phyloP scores from a whole-genome alignment of 1,140 invertebrate genomes.

The Conus ventricosus region DNA sequence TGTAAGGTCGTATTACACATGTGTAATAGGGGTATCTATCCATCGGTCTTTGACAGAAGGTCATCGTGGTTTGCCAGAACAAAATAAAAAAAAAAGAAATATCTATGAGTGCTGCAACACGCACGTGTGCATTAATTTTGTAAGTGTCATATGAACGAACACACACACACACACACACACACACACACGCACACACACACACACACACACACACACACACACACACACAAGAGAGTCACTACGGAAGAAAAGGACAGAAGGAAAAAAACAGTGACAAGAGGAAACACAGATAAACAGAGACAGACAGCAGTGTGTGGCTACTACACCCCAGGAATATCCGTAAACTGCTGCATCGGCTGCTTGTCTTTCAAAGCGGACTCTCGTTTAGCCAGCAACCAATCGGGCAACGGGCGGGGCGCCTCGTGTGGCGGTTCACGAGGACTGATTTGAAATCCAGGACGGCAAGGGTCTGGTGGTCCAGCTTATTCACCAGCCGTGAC shows the following conservation, averaged over 20 bases:
- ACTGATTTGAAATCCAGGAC: neutral
- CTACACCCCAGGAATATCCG: neutral
- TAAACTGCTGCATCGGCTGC: neutral
- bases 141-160: neutral
- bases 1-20: too few relatives aligned
- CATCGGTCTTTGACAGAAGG: too few relatives aligned
- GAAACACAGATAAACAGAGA: neutral
- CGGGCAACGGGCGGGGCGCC: neutral
- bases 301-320: neutral
- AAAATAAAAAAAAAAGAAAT: too few relatives aligned
- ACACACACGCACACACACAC: neutral
- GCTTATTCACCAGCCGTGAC: slow-evolving; percentile 13
- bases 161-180: slow-evolving; percentile 18
- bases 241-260: too few relatives aligned
- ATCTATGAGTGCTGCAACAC: too few relatives aligned
- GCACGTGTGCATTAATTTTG: too few relatives aligned
- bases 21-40: too few relatives aligned
- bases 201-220: neutral
- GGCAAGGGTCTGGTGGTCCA: neutral
- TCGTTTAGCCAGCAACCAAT: neutral
- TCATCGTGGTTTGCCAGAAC: too few relatives aligned
- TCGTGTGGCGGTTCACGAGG: neutral
- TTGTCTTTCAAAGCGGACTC: neutral
- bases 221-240: too few relatives aligned
- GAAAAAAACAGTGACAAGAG: too few relatives aligned